Percentiles rank a stretch among this genome's conserved stretches.
These are phyloP conservation scores for Hycleus cichorii DNA, from an alignment of 1,140 invertebrate species.

Conservation along the genomic window DNA sequence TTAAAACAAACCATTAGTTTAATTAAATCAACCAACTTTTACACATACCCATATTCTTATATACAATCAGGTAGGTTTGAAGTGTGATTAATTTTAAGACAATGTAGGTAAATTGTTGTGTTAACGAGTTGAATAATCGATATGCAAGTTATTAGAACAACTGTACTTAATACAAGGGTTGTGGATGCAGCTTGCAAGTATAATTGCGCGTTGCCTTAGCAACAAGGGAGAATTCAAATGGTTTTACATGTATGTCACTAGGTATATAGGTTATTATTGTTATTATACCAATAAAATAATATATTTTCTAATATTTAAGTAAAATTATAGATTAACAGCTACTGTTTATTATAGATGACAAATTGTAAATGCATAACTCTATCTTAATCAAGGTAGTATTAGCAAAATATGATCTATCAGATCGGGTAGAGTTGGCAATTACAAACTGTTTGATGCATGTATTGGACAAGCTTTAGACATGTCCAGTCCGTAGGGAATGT, in stretches of 20 bases:
- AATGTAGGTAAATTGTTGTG: neutral
- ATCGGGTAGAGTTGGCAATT: constrained; percentile 26
- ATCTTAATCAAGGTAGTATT: constrained; percentile 17
- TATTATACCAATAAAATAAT: neutral
- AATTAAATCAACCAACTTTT: neutral
- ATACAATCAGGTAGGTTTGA: too few relatives aligned
- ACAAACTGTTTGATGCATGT: constrained; percentile 31
- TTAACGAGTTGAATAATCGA: neutral
- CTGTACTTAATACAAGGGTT: constrained; percentile 5
- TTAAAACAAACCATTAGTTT: neutral
- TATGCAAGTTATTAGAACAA: constrained; percentile 1
- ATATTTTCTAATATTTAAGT: too few relatives aligned
- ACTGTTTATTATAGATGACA: too few relatives aligned
- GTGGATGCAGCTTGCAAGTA: constrained; percentile 2
- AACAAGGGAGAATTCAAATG: constrained; percentile 10
- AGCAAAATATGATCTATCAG: constrained; percentile 27
- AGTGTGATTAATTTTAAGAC: neutral
- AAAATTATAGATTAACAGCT: too few relatives aligned
- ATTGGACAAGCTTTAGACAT: constrained; percentile 28
- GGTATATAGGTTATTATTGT: constrained; percentile 15
- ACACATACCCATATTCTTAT: too few relatives aligned
- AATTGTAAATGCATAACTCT: neutral
- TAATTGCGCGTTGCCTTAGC: constrained; percentile 13
- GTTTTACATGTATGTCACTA: constrained; percentile 13
- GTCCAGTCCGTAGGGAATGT: constrained; percentile 28